Evolutionary conservation across 1,140 invertebrate species (phyloP).

Genomic region (Lycorma delicatula): DNA sequence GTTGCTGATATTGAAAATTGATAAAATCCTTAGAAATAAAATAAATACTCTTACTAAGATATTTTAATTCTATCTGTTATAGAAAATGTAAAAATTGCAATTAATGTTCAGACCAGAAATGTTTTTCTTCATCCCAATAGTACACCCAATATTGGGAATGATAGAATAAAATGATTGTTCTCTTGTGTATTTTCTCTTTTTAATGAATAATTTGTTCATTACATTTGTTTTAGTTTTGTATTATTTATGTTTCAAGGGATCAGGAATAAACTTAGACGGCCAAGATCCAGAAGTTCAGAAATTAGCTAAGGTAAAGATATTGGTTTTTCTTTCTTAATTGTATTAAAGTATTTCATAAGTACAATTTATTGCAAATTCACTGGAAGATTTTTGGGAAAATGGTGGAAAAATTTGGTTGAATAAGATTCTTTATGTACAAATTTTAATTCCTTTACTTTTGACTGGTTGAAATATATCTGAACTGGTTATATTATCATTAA

Average conservation of each 20-base stretch:
- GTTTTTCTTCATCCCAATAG: no score
- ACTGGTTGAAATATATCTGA: no score
- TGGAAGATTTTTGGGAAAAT: not conserved
- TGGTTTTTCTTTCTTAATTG: not conserved
- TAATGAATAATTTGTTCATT: not conserved
- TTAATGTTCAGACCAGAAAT: no score
- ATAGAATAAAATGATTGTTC: not conserved
- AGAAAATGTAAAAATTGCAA: no score
- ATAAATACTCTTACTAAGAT: no score
- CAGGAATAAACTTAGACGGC: conserved; percentile 11
- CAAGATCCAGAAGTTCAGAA: conserved; percentile 19
- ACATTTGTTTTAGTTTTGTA: not conserved
- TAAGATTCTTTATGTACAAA: no score
- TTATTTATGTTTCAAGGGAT: not conserved
- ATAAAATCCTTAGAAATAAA: no score
- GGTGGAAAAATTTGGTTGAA: no score
- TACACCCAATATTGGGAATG: not conserved
- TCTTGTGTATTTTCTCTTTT: not conserved
- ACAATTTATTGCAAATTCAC: not conserved
- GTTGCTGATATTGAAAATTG: no score
- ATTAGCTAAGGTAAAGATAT: conserved; percentile 24
- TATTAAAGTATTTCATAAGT: not conserved
- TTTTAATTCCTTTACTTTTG: no score
- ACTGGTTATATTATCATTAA: no score
- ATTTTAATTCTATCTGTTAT: no score